Percentiles rank a stretch among this genome's conserved stretches.
phyloP scores from a whole-genome alignment of 2,888 invertebrate species.

The Apantesis nais region DNA sequence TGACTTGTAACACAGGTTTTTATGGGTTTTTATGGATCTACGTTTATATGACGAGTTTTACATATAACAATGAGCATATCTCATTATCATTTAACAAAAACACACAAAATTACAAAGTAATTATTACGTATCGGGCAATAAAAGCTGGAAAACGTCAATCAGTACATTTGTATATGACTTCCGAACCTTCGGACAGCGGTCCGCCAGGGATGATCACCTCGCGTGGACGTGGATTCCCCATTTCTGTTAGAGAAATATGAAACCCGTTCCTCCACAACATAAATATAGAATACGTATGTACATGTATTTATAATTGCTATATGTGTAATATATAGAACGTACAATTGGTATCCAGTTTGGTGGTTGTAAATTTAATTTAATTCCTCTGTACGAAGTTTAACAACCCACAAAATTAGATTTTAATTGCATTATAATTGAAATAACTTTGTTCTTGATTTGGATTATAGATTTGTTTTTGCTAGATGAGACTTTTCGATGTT shows the following conservation, averaged over 20 bases:
- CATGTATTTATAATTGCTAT: not conserved
- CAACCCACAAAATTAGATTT: constrained; percentile 60
- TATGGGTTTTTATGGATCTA: too few relatives aligned
- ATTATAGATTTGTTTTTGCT: constrained; percentile 32
- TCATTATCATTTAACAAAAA: too few relatives aligned
- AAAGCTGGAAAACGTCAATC: too few relatives aligned
- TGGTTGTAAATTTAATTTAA: constrained; percentile 55
- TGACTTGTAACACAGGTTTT: too few relatives aligned
- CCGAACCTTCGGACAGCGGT: too few relatives aligned
- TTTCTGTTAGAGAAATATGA: not conserved
- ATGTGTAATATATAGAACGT: constrained; percentile 3
- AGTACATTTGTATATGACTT: too few relatives aligned
- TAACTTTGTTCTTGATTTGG: constrained; percentile 55
- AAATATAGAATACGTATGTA: not conserved
- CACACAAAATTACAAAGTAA: too few relatives aligned
- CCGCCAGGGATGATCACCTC: not conserved
- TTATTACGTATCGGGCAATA: too few relatives aligned
- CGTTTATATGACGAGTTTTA: too few relatives aligned
- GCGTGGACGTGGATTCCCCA: not conserved
- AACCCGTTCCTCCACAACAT: not conserved
- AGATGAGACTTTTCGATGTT: constrained; percentile 23
- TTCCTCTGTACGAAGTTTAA: constrained; percentile 51
- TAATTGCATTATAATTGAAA: constrained; percentile 66
- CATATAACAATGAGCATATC: too few relatives aligned
- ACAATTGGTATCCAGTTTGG: constrained; percentile 30